Base-by-base conservation (phyloP, 2,888 invertebrate genomes). In the Meteorus cinctellus region DNA sequence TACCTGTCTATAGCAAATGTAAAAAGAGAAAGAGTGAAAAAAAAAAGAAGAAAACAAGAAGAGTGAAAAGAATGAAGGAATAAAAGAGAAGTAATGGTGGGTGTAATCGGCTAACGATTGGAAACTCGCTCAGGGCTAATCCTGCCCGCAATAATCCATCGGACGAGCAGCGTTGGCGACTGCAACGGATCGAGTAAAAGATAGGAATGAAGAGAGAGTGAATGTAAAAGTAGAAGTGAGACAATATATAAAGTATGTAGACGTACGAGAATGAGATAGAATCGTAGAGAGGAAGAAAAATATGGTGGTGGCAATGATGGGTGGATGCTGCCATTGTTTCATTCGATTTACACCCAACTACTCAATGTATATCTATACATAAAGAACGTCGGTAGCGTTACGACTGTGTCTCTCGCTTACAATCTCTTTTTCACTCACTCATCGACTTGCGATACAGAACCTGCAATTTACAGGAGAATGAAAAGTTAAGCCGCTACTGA, bases 401-500 rank as follows among this genome's bases (percentile, higher is more conserved):
- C 19, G 68, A 68, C 63, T 27, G 62, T n/a, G 55, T 73, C 55
- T 66, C 45, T 60, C 41, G 8, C n/a, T 55, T 24, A 24, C 19
- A 19, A 19, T 55, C n/a, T 55, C n/a, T 55, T 24, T 55, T 55
- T 83, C 82, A 81, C 82, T 84, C 60, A 80, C 60, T 77, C 82
- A 65, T 81, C 81, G 19, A 62, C 81, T 84, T 85, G 69, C 72
- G 72, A 69, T 78, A 80, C 77, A 80, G 76, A 76, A 85, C 77
- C 78, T 86, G 89, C 89, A 88, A 88, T 89, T 89, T 88, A 84
- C 86, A 86, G 85, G 88, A 87, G 89, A 89, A 89, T 89, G 87
- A 88, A 89, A 88, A 89, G 89, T 88, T 89, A 88, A 89, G 88
- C 87, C 83, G 83, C 82, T 81, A 85, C 84, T 81, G 81, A 83